Evolutionary conservation across 2,113 vertebrate genomes (phyloP), one percentile per base, ranked within the genome.

Genomic region (Alexandromys fortis): DNA sequence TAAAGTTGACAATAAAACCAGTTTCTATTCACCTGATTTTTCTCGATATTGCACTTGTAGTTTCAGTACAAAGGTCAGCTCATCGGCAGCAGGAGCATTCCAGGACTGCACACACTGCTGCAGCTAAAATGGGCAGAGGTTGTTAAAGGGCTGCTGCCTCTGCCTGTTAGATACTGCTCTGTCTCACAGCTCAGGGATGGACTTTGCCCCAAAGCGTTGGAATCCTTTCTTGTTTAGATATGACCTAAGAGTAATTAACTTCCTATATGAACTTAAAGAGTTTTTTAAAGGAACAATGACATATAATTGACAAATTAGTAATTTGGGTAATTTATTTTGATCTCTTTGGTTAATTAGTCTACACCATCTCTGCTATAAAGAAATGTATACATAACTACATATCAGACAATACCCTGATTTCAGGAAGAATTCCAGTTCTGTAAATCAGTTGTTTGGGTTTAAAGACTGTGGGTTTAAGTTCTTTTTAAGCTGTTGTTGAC

Each of bases 11-110:
- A 98, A 98, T 98, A 98, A 98, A 98, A 97, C 93, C 79, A 86
- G 79, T 98, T 98, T 96, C 65, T 98, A 98, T 98, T 97, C 98
- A 98, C 98, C 97, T 95, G 76, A 70, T 97, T 97, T 96, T 98
- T 83, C 96, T 97, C 94, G 86, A 98, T 86, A 89, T 95, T 97
- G 70, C 94, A 78, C 91, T 97, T 96, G 58, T 49, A 91, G 86
- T 98, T 97, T 98, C 90, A 97, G 98, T 98, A 92, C 79, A 93
- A 77, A 94, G 96, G 96, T 68, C 55, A 76, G 94, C 97, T 97
- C 93, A 89, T 67, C 63, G 95, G 90, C 97, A 89, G 68, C 0
- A 9, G 65, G 96, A 49, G 21, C 90, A 92, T 16, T 33, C 0
- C 63, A 47, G 94, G 95, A 97, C 91, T 97, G 5, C 75, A 97